A percentile compares a stretch with the other conserved stretches of the same genome.
phyloP scores from a whole-genome alignment of 1,140 invertebrate genomes.

The Caenorhabditis inopinata region DNA sequence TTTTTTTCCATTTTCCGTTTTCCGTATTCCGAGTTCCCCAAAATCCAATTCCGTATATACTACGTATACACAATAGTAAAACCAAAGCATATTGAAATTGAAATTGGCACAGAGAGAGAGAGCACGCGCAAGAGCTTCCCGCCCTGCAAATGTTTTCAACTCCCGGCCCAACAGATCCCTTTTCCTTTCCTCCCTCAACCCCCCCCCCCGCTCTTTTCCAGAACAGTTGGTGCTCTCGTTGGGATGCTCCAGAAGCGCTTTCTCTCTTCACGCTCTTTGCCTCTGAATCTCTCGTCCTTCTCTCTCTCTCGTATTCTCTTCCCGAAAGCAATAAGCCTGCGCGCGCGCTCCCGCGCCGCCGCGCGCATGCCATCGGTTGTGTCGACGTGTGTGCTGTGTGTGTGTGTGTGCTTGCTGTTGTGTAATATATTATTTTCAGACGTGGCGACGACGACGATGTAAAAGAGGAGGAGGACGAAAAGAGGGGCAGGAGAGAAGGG shows the following conservation, averaged over 20 bases:
- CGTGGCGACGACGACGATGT: neutral
- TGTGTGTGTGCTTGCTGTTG: neutral
- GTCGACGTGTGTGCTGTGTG: no score
- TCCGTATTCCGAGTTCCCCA: neutral
- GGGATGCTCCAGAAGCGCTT: neutral
- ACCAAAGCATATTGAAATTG: slow-evolving; percentile 17
- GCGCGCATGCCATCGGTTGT: no score
- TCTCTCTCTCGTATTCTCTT: neutral
- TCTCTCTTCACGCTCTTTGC: neutral
- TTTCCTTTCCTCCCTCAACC: neutral
- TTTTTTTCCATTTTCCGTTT: no score
- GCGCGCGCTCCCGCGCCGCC: neutral
- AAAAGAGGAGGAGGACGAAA: neutral
- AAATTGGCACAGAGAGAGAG: neutral
- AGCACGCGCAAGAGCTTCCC: neutral
- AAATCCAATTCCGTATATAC: neutral
- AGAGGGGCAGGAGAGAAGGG: neutral
- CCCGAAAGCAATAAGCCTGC: neutral
- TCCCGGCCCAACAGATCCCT: no score
- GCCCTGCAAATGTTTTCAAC: no score
- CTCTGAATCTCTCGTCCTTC: neutral
- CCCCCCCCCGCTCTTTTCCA: neutral
- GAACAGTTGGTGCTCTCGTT: no score
- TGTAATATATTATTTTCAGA: slow-evolving; percentile 33
- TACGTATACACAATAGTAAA: neutral